A percentile compares a stretch with the other conserved stretches of the same genome.
phyloP scores from a whole-genome alignment of 2,113 vertebrate genomes.

The Athene cunicularia region DNA sequence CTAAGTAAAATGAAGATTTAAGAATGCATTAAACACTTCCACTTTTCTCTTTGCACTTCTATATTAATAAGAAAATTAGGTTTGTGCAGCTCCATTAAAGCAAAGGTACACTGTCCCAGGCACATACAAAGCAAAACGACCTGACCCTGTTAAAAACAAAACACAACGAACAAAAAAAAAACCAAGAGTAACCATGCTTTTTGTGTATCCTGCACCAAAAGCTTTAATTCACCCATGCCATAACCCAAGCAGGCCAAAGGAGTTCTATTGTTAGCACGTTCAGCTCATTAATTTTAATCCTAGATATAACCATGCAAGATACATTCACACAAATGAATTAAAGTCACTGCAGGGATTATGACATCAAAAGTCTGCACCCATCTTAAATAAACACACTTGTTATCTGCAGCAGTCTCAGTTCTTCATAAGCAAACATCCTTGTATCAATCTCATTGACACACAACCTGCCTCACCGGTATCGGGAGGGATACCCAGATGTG shows the following conservation, averaged over 20 bases:
- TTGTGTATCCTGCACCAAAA: background rate
- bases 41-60: background rate
- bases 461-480: rapidly evolving
- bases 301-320: background rate
- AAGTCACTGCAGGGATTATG: background rate
- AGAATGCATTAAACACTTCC: background rate
- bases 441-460: background rate
- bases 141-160: background rate
- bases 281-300: background rate
- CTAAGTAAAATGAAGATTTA: background rate
- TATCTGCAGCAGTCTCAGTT: background rate
- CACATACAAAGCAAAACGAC: background rate
- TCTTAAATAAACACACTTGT: background rate
- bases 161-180: background rate
- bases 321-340: background rate
- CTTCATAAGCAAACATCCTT: background rate
- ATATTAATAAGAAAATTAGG: background rate
- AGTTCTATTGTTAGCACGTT: background rate
- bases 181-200: background rate
- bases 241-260: background rate
- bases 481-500: background rate
- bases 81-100: background rate
- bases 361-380: background rate
- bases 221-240: background rate
- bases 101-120: background rate